Base-by-base conservation (phyloP, 2,113 vertebrate genomes). In the Zapornia atra region DNA sequence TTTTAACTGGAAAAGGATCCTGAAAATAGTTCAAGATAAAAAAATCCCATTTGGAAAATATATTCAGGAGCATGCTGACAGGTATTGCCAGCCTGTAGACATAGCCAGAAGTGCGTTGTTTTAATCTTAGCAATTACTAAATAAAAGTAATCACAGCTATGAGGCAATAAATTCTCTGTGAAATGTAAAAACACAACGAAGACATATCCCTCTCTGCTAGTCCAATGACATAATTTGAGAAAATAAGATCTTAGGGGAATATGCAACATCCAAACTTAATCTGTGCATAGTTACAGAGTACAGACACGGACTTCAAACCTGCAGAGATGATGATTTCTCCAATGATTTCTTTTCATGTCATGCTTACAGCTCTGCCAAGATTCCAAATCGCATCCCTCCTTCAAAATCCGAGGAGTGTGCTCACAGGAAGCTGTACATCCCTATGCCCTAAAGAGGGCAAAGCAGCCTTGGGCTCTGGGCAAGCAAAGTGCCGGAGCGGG, bases 91-190 rank as follows among this genome's bases (percentile, higher is more conserved):
- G 20, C 68, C 69, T 57, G 34, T 4, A 56, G 69, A 63, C 28
- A 21, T 12, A 80, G 11, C 42, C 69, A 79, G 88, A 82, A 91
- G 56, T 17, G 15, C 2, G 60, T 81, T 69, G 42, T 72, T 94
- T 93, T 42, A 77, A 63, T 86, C 70, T 82, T 34, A 40, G 68
- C 90, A 36, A 81, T 92, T 90, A 93, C 75, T 94, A 60, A 94
- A 96, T 87, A 75, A 81, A 86, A 95, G 60, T 83, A 77, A 93
- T 77, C 87, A 56, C 46, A 77, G 78, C 78, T 59, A 75, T 4
- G 1, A 72, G 90, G 79, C 82, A 90, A 71, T 66, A 90, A 83
- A 73, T 59, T 54, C 79, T 82, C 59, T 9, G 8, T 11, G 42
- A n/a, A 85, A 69, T 33, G 46, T 33, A 78, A 34, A 79, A 72